These are phyloP conservation scores for Sapajus apella DNA, from an alignment of 2,113 vertebrate genomes.

Conservation along the genomic window DNA sequence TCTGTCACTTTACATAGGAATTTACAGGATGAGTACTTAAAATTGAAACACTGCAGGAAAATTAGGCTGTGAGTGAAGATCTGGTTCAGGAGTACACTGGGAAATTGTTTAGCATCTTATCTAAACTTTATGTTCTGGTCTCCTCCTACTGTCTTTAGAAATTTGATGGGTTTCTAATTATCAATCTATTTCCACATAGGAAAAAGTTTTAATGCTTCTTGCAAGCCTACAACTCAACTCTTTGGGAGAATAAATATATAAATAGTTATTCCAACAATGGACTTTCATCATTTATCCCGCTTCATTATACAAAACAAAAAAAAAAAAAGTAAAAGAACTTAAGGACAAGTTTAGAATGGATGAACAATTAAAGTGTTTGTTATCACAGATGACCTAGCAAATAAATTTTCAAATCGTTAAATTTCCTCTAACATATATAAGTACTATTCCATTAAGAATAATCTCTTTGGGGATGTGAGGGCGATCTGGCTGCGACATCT, in stretches of 20 bases:
- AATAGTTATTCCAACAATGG: neutral
- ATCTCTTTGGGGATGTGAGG: neutral
- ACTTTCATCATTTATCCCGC: neutral
- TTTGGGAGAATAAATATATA: neutral
- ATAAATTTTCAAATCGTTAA: neutral
- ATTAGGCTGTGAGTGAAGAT: neutral
- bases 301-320: neutral
- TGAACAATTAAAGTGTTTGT: neutral
- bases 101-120: neutral
- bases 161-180: neutral
- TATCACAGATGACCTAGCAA: slow-evolving; percentile 16
- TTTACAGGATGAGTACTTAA: neutral
- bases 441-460: neutral
- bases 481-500: too few relatives aligned
- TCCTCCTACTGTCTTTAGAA: neutral
- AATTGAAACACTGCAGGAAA: neutral
- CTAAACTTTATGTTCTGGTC: neutral
- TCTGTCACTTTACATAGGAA: neutral
- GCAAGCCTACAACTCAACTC: neutral
- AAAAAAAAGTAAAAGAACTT: neutral
- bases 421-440: neutral
- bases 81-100: neutral
- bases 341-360: neutral
- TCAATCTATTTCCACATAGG: neutral
- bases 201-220: neutral